Evolutionary conservation across 2,113 vertebrate genomes (phyloP).

Genomic region (Eretmochelys imbricata): DNA sequence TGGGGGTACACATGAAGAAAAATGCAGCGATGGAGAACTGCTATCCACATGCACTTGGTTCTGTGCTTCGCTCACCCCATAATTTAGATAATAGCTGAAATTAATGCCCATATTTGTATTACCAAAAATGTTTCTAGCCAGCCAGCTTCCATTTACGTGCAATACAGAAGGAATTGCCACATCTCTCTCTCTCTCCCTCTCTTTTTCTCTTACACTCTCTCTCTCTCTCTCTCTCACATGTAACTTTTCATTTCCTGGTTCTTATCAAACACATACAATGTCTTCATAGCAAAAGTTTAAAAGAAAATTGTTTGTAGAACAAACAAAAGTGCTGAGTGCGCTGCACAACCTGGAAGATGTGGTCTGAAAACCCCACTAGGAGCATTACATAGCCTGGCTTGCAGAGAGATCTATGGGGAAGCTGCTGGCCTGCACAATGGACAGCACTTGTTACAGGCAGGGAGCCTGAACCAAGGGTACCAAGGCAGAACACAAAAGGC

Average conservation of each 20-base stretch:
- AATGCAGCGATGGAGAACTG: fast-evolving
- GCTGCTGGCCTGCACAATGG: not conserved
- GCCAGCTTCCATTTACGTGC: not conserved
- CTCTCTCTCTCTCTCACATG: not conserved
- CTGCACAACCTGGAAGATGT: not conserved
- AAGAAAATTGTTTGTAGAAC: not conserved
- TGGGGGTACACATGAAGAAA: fast-evolving
- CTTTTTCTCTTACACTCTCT: not conserved
- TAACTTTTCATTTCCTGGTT: not conserved
- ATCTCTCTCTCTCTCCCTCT: not conserved
- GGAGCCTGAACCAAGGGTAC: not conserved
- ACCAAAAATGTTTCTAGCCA: not conserved
- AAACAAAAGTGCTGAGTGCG: not conserved
- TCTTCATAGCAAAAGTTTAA: not conserved
- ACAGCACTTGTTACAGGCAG: not conserved
- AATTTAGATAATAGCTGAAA: not conserved
- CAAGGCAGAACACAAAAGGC: not conserved
- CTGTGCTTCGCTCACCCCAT: not conserved
- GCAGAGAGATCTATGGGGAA: not conserved
- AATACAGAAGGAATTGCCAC: not conserved
- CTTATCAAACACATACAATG: not conserved
- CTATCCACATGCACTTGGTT: not conserved
- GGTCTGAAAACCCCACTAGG: not conserved
- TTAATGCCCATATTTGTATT: not conserved
- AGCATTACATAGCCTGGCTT: not conserved